phyloP scores from a whole-genome alignment of 2,888 invertebrate species.

The Phytoseiulus persimilis region DNA sequence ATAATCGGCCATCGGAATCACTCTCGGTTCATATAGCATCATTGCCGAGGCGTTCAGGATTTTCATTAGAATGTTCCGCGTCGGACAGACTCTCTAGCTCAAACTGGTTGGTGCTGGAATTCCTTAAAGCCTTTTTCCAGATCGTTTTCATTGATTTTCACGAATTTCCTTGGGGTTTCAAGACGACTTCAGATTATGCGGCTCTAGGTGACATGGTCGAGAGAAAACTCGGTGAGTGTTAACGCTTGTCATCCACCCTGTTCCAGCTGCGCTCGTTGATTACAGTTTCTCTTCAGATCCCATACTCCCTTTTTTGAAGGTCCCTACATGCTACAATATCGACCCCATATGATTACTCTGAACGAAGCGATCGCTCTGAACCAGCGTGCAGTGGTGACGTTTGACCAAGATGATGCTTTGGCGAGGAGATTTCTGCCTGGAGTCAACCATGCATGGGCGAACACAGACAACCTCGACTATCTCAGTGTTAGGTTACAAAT shows the following conservation, averaged over 20 bases:
- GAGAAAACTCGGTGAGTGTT: neutral
- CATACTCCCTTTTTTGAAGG: slow-evolving; percentile 11
- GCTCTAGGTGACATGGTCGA: slow-evolving; percentile 19
- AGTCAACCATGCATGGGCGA: slow-evolving; percentile 27
- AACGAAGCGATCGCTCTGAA: slow-evolving; percentile 16
- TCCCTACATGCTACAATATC: slow-evolving; percentile 27
- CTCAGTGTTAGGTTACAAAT: neutral
- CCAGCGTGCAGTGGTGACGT: slow-evolving; percentile 16
- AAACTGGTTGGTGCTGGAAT: too few relatives aligned
- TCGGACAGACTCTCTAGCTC: neutral
- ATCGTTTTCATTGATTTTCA: slow-evolving; percentile 32
- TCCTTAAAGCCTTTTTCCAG: too few relatives aligned
- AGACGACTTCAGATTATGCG: slow-evolving; percentile 12
- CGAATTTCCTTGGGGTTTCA: slow-evolving; percentile 28
- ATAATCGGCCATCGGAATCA: too few relatives aligned
- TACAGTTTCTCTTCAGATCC: neutral
- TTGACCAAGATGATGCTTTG: slow-evolving; percentile 9
- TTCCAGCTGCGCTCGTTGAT: neutral
- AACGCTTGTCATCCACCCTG: neutral
- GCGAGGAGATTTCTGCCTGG: slow-evolving; percentile 28
- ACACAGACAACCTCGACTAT: slow-evolving; percentile 7
- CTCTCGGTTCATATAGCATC: too few relatives aligned
- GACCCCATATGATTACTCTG: slow-evolving; percentile 25
- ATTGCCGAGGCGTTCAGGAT: too few relatives aligned
- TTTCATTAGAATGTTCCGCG: too few relatives aligned